Evolutionary conservation across 2,113 vertebrate genomes (phyloP).

Genomic region (Anolis carolinensis): DNA sequence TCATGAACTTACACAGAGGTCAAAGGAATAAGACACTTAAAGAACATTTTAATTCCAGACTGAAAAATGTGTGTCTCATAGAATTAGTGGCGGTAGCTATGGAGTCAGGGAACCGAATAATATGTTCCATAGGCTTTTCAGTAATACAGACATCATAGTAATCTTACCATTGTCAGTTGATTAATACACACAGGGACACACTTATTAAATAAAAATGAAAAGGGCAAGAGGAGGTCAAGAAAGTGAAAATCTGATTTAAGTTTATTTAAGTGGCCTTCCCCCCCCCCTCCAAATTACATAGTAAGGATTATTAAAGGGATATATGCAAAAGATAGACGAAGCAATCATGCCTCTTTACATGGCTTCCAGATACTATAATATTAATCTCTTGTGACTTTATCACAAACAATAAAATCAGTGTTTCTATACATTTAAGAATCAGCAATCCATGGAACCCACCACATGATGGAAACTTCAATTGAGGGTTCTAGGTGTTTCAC

Average conservation of each 20-base stretch:
- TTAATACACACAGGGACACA: constrained; percentile 15
- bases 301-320: not conserved
- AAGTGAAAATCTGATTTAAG: constrained; percentile 20
- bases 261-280: not conserved
- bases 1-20: not conserved
- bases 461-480: too few species aligned
- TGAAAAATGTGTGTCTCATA: constrained; percentile 11
- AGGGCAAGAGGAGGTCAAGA: not conserved
- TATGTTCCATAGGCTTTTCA: constrained; percentile 26
- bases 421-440: too few species aligned
- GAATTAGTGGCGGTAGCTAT: constrained; percentile 16
- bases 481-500: too few species aligned
- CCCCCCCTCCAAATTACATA: not conserved
- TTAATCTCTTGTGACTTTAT: not conserved
- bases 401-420: too few species aligned
- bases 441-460: too few species aligned
- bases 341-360: not conserved
- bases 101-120: not conserved
- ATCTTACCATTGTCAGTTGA: constrained; percentile 30
- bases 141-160: constrained; percentile 14
- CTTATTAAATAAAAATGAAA: constrained; percentile 29
- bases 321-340: not conserved
- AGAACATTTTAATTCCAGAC: constrained; percentile 10
- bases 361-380: not conserved
- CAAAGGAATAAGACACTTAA: constrained; percentile 2